Base-by-base conservation (phyloP, 2,113 vertebrate species). In the Labeo catla region DNA sequence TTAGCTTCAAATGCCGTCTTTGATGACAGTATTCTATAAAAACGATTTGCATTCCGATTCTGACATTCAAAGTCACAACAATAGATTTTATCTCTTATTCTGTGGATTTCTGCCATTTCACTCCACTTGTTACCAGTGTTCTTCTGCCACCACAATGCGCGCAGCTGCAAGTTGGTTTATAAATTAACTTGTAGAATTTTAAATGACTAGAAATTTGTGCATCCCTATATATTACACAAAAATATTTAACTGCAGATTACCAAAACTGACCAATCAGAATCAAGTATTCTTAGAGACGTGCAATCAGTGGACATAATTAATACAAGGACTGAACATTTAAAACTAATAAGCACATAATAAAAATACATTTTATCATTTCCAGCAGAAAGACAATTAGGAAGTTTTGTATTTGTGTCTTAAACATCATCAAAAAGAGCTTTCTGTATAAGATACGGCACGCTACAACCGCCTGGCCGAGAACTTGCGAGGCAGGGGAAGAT, bases 371-470 rank as follows among this genome's bases (percentile, higher is more conserved):
- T 0, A 50, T 54, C 8, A 8, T 77, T 77, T 54, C 74, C 1
- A 36, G 49, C 74, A 36, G 11, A 77, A 34, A 77, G 47, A 28
- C 47, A 47, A 74, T 74, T 47, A 74, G 9, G 16, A 21, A 45
- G 21, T 28, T 73, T 21, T 21, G 36, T 9, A 45, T 59, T 36
- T 36, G 13, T 50, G 34, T 59, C 45, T 6, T 66, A 76, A 77
- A 76, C 82, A 10, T 74, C 84, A 65, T 59, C 10, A 45, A 34
- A 47, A 13, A 77, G 84, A 88, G 36, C 83, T 70, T 70, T 86
- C 39, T 73, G 45, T 59, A 81, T 65, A 77, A 63, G 73, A 43
- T n/a, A 21, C 52, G 43, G 49, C 68, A 68, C 52, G 50, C 65
- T 63, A 78, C 54, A 66, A 65, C 74, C 49, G 63, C 59, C 45